These are phyloP conservation scores for Myopa testacea DNA, from an alignment of 2,888 invertebrate genomes.

Conservation along the genomic window DNA sequence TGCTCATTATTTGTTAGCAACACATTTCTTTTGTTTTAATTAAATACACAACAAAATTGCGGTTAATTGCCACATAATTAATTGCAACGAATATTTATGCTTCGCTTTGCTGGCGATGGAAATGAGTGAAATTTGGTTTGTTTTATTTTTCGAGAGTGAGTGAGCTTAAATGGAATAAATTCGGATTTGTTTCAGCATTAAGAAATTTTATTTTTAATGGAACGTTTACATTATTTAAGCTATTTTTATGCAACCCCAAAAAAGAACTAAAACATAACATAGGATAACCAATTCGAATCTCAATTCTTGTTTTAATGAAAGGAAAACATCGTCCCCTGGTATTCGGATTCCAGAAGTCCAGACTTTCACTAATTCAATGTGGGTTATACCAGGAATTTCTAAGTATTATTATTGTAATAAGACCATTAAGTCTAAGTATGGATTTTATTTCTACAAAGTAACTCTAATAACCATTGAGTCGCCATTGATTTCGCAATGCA, in stretches of 20 bases:
- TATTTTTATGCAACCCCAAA: no score
- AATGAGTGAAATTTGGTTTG: slow-evolving; percentile 47
- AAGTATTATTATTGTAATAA: no score
- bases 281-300: neutral
- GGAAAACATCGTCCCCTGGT: no score
- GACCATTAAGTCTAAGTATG: no score
- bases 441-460: no score
- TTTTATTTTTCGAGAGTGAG: slow-evolving; percentile 1
- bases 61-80: neutral
- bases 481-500: no score
- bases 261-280: neutral
- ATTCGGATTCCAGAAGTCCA: no score
- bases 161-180: neutral
- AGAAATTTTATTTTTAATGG: no score
- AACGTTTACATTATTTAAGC: neutral
- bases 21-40: neutral
- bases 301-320: no score
- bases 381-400: no score
- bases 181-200: neutral
- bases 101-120: slow-evolving; percentile 50
- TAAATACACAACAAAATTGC: neutral
- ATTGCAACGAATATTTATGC: slow-evolving; percentile 35
- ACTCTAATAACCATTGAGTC: no score
- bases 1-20: slow-evolving; percentile 13
- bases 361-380: no score